Evolutionary conservation across 2,888 invertebrate species (phyloP), one percentile per base, ranked within the genome.

Genomic region (Megaustenia siamemsis): DNA sequence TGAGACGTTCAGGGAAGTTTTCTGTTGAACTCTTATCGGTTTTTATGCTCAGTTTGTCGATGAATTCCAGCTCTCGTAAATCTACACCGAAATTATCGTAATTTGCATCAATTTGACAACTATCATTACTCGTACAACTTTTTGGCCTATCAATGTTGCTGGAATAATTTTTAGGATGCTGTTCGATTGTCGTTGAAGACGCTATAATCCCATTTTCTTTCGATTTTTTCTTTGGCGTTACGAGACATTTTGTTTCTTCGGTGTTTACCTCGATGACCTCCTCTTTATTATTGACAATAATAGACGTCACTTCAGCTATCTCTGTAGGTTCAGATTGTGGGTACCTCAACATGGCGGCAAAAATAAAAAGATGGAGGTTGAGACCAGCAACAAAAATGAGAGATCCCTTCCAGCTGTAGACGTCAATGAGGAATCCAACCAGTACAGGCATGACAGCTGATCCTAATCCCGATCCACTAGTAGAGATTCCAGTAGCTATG

Each of bases 361-460:
- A 90, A 8, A 91, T 87, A 49, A 92, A 86, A 8, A 89, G 87
- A 82, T 93, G 90, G 1, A 92, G 86, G 78, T 90, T 90, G 40
- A 92, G 82, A 1, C 91, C 92, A 12, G 91, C 88, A 24, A 91
- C 82, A 43, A 92, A 86, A 32, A 90, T 89, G 18, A 93, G 71
- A 1, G 92, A 91, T 12, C 92, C 92, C 71, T 90, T 88, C 93
- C 93, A 93, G 38, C 90, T 90, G 84, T 90, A 92, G 45, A 87
- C 82, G 56, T 90, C 86, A 63, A 92, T 92, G n/a, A 92, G 89
- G 32, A 88, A 86, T 49, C 90, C 88, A 21, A 90, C 86, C 15
- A 92, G 66, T 15, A 91, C 89, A 0, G 92, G 92, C 76, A 92
- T 90, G 24, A 92, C 76, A 18, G 91, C 88, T 28, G 87, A 86